Conservation (phyloP, 2,888 invertebrate species). For the Drosophila aldrichi region DNA sequence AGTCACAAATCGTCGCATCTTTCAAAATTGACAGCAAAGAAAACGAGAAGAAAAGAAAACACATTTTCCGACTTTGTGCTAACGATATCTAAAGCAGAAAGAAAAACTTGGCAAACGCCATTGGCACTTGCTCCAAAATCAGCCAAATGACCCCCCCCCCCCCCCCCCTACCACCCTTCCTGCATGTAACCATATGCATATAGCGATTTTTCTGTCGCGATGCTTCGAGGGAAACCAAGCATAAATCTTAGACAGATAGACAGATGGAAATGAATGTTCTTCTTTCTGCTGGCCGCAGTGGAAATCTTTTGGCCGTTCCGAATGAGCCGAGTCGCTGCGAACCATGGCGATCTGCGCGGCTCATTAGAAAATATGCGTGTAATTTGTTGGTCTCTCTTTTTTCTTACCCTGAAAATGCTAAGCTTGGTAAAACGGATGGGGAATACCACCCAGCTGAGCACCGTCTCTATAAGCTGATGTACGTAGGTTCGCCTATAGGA, state of each 20-base stretch:
- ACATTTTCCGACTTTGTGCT: conserved; percentile 62
- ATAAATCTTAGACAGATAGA: conserved; percentile 66
- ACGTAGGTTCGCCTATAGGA: too few species aligned
- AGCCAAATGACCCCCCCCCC: not conserved
- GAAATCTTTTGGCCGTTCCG: conserved; percentile 34
- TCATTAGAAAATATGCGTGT: conserved; percentile 81
- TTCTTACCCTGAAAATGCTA: not conserved
- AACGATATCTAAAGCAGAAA: conserved; percentile 59
- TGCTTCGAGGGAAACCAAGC: conserved; percentile 25
- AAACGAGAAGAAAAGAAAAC: conserved; percentile 30
- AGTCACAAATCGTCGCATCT: conserved; percentile 71
- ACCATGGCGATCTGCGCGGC: conserved; percentile 70
- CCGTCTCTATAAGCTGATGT: too few species aligned
- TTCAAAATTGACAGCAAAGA: conserved; percentile 70
- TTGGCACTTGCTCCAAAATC: conserved; percentile 41
- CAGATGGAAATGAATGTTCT: conserved; percentile 6
- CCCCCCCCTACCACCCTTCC: not conserved
- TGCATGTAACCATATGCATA: conserved; percentile 1
- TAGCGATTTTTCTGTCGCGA: conserved; percentile 6
- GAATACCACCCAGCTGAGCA: too few species aligned
- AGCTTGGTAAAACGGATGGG: too few species aligned
- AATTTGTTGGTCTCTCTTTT: conserved; percentile 69
- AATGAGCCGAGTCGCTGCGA: conserved; percentile 54
- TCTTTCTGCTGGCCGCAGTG: not conserved
- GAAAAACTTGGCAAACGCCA: conserved; percentile 49